Evolutionary conservation across 2,113 vertebrate genomes (phyloP).

Genomic region (Pandion haliaetus): DNA sequence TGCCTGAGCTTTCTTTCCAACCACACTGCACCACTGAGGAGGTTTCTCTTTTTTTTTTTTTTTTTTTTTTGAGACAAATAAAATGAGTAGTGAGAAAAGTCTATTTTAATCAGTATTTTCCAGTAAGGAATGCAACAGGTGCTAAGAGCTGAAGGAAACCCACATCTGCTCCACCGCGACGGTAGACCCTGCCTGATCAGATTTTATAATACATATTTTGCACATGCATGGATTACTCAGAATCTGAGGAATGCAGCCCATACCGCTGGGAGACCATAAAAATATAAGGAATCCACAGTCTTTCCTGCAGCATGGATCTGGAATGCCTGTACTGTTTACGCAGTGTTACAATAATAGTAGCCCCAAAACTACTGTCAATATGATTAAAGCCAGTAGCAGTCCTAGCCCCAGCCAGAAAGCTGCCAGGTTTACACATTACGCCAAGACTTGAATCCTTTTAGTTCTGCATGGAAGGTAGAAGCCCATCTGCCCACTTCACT

Average conservation of each 20-base stretch:
- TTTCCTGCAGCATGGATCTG: slow-evolving; percentile 26
- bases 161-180: not conserved
- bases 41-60: not conserved
- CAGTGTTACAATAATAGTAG: not conserved
- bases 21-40: not conserved
- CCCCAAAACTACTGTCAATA: not conserved
- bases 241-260: slow-evolving; percentile 55
- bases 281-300: slow-evolving; percentile 22
- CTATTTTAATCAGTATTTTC: slow-evolving; percentile 2
- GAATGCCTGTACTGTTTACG: not conserved
- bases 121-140: slow-evolving; percentile 45
- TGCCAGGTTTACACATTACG: fast-evolving
- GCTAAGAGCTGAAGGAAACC: slow-evolving; percentile 10
- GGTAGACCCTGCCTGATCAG: not conserved
- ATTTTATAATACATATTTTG: slow-evolving; percentile 32
- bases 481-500: not conserved
- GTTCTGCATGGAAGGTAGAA: not conserved
- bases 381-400: not conserved
- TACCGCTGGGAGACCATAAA: slow-evolving; percentile 42
- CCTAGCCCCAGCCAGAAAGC: not conserved
- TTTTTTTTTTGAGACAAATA: not conserved
- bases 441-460: not conserved
- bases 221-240: slow-evolving; percentile 12
- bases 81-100: not conserved
- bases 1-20: not conserved